Percentiles rank a stretch among this genome's conserved stretches.
These are phyloP conservation scores for Lutjanus argentimaculatus DNA, from an alignment of 2,797 vertebrate species.

Conservation along the genomic window DNA sequence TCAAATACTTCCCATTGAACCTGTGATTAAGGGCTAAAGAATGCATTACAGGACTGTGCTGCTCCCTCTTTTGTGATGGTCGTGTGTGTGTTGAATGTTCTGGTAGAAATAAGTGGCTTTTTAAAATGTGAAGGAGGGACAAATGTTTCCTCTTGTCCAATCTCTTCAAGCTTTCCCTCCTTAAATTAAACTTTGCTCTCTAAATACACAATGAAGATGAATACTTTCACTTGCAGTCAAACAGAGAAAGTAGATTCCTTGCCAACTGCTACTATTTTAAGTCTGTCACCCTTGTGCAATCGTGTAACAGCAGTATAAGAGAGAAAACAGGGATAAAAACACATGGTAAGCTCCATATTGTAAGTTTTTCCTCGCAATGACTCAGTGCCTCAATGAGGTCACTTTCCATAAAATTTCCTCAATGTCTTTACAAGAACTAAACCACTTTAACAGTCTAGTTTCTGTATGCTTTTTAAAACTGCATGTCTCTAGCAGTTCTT, in stretches of 20 bases:
- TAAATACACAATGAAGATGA: background rate
- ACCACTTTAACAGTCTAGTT: background rate
- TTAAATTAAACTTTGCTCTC: slow-evolving; percentile 4
- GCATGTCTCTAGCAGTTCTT: background rate
- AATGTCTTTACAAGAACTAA: background rate
- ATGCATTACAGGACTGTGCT: slow-evolving; percentile 33
- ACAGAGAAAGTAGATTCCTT: slow-evolving; percentile 14
- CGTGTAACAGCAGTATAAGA: background rate
- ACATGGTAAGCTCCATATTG: slow-evolving; percentile 13
- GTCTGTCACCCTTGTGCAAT: background rate
- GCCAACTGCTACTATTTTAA: background rate
- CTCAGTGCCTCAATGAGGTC: slow-evolving; percentile 36
- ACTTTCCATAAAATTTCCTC: slow-evolving; percentile 1
- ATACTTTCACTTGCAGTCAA: background rate
- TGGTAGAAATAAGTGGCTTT: slow-evolving; percentile 18
- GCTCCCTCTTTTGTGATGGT: slow-evolving; percentile 20
- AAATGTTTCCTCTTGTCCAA: background rate
- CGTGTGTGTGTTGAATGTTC: slow-evolving; percentile 24
- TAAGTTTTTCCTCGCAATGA: background rate
- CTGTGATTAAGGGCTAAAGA: slow-evolving; percentile 56
- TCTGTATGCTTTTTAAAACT: background rate
- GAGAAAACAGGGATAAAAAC: background rate
- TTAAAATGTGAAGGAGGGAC: slow-evolving; percentile 21
- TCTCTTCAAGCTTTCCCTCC: slow-evolving; percentile 6
- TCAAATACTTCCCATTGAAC: slow-evolving; percentile 41